These are phyloP conservation scores for Asteroscopus sphinx DNA, from an alignment of 2,888 invertebrate species.

Conservation along the genomic window DNA sequence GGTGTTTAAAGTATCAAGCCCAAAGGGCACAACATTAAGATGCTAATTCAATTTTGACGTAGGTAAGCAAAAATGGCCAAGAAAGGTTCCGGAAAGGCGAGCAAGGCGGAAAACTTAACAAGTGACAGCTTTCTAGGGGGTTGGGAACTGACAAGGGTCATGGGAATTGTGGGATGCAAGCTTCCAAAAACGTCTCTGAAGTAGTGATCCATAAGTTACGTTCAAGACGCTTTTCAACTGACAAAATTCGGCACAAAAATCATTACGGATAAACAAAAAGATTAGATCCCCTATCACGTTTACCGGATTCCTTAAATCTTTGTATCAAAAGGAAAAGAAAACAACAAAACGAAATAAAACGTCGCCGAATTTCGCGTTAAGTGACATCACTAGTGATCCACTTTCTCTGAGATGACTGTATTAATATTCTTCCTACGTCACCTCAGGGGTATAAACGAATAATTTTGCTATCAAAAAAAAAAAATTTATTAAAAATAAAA, in stretches of 20 bases:
- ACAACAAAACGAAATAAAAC: slow-evolving; percentile 42
- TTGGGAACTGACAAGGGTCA: slow-evolving; percentile 52
- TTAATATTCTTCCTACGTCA: slow-evolving; percentile 52
- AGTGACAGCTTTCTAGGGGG: slow-evolving; percentile 50
- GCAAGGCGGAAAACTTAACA: slow-evolving; percentile 50
- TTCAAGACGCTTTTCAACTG: slow-evolving; percentile 32
- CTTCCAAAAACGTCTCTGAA: slow-evolving; percentile 26
- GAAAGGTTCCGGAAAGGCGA: slow-evolving; percentile 34
- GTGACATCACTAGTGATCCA: slow-evolving; percentile 52
- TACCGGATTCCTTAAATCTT: slow-evolving; percentile 15
- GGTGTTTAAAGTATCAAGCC: slow-evolving; percentile 20
- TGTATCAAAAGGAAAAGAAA: slow-evolving; percentile 27
- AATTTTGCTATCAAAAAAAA: slow-evolving; percentile 49
- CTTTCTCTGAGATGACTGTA: slow-evolving; percentile 31
- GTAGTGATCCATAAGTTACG: slow-evolving; percentile 45
- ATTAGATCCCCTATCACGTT: slow-evolving; percentile 33
- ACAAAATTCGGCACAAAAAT: slow-evolving; percentile 22
- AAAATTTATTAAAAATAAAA: too few relatives aligned
- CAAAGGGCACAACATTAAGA: slow-evolving; percentile 24
- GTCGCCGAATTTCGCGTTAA: slow-evolving; percentile 20
- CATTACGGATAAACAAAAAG: slow-evolving; percentile 27
- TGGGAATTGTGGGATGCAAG: slow-evolving; percentile 32
- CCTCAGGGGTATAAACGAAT: slow-evolving; percentile 43
- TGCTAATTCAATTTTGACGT: slow-evolving; percentile 47
- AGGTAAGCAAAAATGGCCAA: slow-evolving; percentile 40